Conservation (phyloP, 2,888 invertebrate species). For the Himalopsyche anomala region DNA sequence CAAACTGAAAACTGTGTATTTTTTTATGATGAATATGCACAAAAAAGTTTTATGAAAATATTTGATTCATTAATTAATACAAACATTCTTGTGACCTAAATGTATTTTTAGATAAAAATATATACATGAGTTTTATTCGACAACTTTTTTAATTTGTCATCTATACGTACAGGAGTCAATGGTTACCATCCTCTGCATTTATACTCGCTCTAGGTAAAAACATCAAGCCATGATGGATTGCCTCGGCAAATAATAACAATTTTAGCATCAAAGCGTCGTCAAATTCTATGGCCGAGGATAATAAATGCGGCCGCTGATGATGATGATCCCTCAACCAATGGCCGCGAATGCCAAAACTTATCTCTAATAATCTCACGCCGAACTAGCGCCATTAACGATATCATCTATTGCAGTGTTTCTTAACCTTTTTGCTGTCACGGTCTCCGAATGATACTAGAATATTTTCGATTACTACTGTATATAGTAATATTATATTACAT, state of each 20-base stretch:
- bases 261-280: conserved; percentile 21
- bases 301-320: neutral
- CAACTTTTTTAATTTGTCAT: no score
- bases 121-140: no score
- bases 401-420: neutral
- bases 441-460: no score
- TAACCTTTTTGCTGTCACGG: no score
- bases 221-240: conserved; percentile 57
- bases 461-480: no score
- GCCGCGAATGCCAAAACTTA: conserved; percentile 11
- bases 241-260: conserved; percentile 47
- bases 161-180: neutral
- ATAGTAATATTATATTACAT: no score
- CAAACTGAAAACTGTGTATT: no score
- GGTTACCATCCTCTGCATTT: neutral
- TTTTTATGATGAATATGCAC: no score
- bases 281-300: conserved; percentile 34
- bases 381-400: neutral
- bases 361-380: conserved; percentile 3
- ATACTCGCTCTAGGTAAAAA: neutral
- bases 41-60: no score
- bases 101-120: no score
- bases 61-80: no score
- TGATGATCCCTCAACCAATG: conserved; percentile 8
- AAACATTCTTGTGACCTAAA: no score